Evolutionary conservation across 2,888 invertebrate species (phyloP), one percentile per base, ranked within the genome.

Genomic region (Calliopum simillimum): DNA sequence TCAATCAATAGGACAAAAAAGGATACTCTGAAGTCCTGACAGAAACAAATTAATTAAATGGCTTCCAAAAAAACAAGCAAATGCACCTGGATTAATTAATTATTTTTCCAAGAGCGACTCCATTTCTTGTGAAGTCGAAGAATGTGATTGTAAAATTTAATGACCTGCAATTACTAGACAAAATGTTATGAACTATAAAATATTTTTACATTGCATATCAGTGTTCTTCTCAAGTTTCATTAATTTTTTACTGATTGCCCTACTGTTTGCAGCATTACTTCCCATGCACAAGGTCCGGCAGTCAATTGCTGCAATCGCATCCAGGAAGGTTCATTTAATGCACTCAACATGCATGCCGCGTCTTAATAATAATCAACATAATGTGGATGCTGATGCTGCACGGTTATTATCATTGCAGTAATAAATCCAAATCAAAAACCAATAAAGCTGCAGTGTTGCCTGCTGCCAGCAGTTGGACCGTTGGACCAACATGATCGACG

Each of bases 381-480:
- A 75, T 76, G 74, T 75, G n/a, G n/a, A n/a, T 33, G 33, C 25
- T 25, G 25, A 25, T 25, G 25, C 33, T 75, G 74, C 76, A 76
- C 74, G 75, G 74, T 75, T 75, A 75, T 75, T 74, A 74, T 75
- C 73, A 76, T 76, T 74, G 74, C 73, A 5, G 76, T 74, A 75
- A 76, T 75, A 76, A 76, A 76, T 76, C 72, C 75, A 75, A 75
- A 76, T 76, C 74, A 76, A 76, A 76, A 76, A 75, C 74, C 75
- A 75, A 76, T 76, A 75, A 74, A 75, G 74, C 73, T 73, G 71
- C 73, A 72, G 65, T 72, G 76, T 73, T 74, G 72, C 73, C 46
- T 51, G 58, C 49, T 25, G 46, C 56, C 70, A 64, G 67, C 61
- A 49, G 66, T 66, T 55, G 46, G 33, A 8, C 16, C 49, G 66